phyloP scores from a whole-genome alignment of 1,140 invertebrate genomes.

The Ostrea edulis region DNA sequence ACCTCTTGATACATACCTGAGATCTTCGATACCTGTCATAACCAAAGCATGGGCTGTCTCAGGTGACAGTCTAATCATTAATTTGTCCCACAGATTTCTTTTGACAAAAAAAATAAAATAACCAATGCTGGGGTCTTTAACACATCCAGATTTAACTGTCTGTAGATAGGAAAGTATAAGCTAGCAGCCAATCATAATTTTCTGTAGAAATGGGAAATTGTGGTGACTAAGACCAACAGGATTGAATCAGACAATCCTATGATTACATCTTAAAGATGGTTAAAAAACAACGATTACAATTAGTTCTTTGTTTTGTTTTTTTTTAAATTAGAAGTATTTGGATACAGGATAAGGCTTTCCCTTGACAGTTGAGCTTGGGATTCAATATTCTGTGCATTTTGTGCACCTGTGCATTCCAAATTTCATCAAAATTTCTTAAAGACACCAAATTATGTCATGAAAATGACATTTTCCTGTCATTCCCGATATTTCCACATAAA shows the following conservation, averaged over 20 bases:
- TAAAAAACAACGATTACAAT: no score
- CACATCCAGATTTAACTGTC: neutral
- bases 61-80: neutral
- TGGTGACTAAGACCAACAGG: neutral
- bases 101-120: neutral
- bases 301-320: no score
- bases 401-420: neutral
- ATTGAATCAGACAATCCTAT: neutral
- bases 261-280: neutral
- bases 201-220: neutral
- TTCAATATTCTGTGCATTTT: no score
- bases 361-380: no score
- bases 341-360: no score
- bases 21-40: conserved; percentile 13
- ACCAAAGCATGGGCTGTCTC: neutral
- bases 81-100: neutral
- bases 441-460: no score
- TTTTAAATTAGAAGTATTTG: no score
- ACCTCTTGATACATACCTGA: neutral
- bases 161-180: neutral
- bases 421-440: neutral
- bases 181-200: neutral
- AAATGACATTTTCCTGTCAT: no score
- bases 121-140: neutral
- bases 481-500: no score